A percentile compares a stretch with the other conserved stretches of the same genome.
Evolutionary conservation across 2,797 vertebrate genomes (phyloP).

Genomic region (Mormyrus hasselquistii): DNA sequence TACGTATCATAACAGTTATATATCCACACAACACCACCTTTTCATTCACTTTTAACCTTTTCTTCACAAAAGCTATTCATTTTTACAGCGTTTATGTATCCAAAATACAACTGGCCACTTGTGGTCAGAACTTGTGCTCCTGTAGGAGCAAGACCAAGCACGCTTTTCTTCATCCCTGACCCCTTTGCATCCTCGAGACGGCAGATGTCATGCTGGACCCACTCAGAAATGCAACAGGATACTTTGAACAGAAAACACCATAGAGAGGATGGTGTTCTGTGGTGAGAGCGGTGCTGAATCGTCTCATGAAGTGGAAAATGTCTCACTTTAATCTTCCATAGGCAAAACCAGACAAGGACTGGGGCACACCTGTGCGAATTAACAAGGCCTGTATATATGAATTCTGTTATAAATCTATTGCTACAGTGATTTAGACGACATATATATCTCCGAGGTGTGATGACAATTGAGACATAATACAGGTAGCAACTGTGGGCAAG

Average conservation of each 20-base stretch:
- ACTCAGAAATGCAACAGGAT: slow-evolving; percentile 32
- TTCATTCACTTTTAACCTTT: neutral
- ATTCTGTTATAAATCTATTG: neutral
- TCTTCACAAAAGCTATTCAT: neutral
- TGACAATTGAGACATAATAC: neutral
- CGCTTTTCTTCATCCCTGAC: slow-evolving; percentile 20
- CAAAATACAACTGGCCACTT: neutral
- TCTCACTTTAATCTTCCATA: neutral
- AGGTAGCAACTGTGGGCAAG: neutral
- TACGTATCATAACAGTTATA: neutral
- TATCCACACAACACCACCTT: neutral
- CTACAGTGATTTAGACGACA: neutral
- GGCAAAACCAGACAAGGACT: slow-evolving; percentile 3
- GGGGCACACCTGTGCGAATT: slow-evolving; percentile 19
- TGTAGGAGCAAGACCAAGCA: neutral
- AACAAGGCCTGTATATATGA: neutral
- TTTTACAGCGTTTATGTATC: neutral
- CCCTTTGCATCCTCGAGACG: slow-evolving; percentile 28
- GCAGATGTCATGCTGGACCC: slow-evolving; percentile 29
- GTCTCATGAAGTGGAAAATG: slow-evolving; percentile 27
- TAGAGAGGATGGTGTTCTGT: slow-evolving; percentile 29
- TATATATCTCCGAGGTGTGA: neutral
- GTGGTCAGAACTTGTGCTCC: slow-evolving; percentile 3
- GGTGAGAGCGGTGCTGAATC: neutral
- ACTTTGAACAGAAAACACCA: slow-evolving; percentile 21